phyloP scores from a whole-genome alignment of 1,140 invertebrate genomes.

The Ceratosolen fusciceps region DNA sequence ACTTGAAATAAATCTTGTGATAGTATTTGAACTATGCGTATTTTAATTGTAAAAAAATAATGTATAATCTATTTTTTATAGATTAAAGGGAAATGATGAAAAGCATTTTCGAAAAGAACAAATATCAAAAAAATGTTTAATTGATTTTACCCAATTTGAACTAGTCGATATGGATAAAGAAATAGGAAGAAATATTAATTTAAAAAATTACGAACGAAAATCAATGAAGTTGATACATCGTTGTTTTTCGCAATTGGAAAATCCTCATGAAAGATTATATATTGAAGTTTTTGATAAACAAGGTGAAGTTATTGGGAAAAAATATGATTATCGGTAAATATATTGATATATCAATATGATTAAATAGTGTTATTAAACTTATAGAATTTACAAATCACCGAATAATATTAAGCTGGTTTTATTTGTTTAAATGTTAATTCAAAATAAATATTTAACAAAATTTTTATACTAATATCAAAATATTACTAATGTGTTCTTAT shows the following conservation, averaged over 20 bases:
- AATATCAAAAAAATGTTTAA: conserved; percentile 50
- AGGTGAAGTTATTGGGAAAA: conserved; percentile 64
- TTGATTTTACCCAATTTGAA: conserved; percentile 61
- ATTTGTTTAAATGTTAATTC: no score
- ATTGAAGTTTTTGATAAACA: conserved; percentile 59
- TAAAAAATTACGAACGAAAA: conserved; percentile 56
- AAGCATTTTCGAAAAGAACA: conserved; percentile 47
- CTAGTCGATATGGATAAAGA: conserved; percentile 54
- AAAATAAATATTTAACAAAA: no score
- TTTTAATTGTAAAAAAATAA: no score
- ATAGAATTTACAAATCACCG: no score
- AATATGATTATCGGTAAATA: conserved; percentile 65
- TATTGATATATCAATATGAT: neutral
- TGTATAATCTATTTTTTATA: conserved; percentile 23
- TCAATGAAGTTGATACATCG: conserved; percentile 59
- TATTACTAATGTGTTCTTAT: no score
- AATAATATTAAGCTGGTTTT: no score
- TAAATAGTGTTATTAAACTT: no score
- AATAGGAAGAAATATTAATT: conserved; percentile 59
- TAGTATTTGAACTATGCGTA: no score
- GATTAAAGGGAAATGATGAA: conserved; percentile 47
- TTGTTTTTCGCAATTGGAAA: conserved; percentile 64
- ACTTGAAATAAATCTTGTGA: no score
- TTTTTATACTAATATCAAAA: no score
- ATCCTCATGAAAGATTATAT: conserved; percentile 46